Evolutionary conservation across 2,797 vertebrate species (phyloP).

Genomic region (Phyllotis vaccarum): DNA sequence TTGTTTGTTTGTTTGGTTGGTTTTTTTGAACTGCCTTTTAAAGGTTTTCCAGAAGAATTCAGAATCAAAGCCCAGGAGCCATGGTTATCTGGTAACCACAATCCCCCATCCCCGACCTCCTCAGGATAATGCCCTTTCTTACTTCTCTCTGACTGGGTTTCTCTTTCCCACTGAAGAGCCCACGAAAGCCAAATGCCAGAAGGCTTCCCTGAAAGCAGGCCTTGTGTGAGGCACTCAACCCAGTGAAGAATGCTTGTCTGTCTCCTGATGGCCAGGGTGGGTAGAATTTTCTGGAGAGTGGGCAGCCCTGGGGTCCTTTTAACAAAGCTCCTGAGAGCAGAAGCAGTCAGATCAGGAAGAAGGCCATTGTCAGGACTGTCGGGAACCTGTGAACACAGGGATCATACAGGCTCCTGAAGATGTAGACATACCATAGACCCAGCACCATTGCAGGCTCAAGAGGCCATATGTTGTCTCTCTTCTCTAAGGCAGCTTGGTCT

Average conservation of each 20-base stretch:
- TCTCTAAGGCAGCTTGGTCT: neutral
- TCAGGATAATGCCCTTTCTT: slow-evolving; percentile 50
- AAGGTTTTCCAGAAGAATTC: slow-evolving; percentile 35
- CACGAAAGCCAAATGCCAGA: slow-evolving; percentile 65
- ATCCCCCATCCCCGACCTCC: accelerated
- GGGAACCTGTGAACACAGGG: neutral
- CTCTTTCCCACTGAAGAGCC: slow-evolving; percentile 48
- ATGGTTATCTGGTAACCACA: neutral
- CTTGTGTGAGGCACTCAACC: slow-evolving; percentile 57
- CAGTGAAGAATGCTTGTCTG: slow-evolving; percentile 15
- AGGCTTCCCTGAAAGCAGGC: slow-evolving; percentile 69
- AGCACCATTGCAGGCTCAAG: neutral
- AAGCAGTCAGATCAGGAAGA: neutral
- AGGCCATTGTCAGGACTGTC: neutral
- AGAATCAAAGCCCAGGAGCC: neutral
- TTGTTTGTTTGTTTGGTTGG: neutral
- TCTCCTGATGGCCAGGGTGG: neutral
- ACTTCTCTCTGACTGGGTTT: neutral
- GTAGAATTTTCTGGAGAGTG: slow-evolving; percentile 64
- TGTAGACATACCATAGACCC: neutral
- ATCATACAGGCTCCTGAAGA: neutral
- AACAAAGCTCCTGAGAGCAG: neutral
- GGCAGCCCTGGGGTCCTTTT: slow-evolving; percentile 19
- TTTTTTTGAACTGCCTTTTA: neutral
- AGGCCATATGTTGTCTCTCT: neutral